phyloP scores from a whole-genome alignment of 2,888 invertebrate species.

The Andrena marginata region DNA sequence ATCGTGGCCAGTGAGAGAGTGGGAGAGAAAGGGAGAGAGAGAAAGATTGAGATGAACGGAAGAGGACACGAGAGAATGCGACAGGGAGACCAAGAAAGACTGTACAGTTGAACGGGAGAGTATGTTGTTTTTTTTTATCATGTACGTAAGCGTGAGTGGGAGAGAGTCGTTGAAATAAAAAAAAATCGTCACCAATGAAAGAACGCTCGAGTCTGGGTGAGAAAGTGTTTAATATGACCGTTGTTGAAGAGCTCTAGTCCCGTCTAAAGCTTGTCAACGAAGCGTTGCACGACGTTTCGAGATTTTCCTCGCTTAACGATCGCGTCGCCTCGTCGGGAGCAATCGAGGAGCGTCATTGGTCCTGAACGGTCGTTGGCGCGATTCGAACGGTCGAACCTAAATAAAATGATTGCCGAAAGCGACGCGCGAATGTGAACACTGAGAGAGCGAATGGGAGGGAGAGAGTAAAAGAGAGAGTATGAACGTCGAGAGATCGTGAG shows the following conservation, averaged over 20 bases:
- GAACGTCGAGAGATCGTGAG: slow-evolving; percentile 26
- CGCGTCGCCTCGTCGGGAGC: slow-evolving; percentile 26
- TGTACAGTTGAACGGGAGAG: slow-evolving; percentile 53
- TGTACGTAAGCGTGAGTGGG: slow-evolving; percentile 44
- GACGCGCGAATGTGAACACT: slow-evolving; percentile 18
- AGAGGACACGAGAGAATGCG: slow-evolving; percentile 50
- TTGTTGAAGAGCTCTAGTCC: slow-evolving; percentile 51
- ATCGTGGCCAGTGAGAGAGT: slow-evolving; percentile 60
- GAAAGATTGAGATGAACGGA: slow-evolving; percentile 37
- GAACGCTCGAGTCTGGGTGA: slow-evolving; percentile 27
- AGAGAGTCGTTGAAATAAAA: slow-evolving; percentile 51
- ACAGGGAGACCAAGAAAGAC: slow-evolving; percentile 59
- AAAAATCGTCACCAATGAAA: slow-evolving; percentile 40
- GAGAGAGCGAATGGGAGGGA: slow-evolving; percentile 30
- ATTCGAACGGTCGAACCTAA: slow-evolving; percentile 20
- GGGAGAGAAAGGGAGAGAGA: slow-evolving; percentile 34
- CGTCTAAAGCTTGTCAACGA: slow-evolving; percentile 53
- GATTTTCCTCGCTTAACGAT: slow-evolving; percentile 46
- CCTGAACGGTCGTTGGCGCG: slow-evolving; percentile 25
- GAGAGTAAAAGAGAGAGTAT: background rate
- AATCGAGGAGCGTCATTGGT: slow-evolving; percentile 39
- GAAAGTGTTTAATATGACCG: slow-evolving; percentile 43
- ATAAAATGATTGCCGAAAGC: slow-evolving; percentile 20
- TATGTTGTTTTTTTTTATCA: slow-evolving; percentile 33
- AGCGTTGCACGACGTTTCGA: slow-evolving; percentile 38